Evolutionary conservation across 2,797 vertebrate species (phyloP).

Genomic region (Nyctalus aviator): DNA sequence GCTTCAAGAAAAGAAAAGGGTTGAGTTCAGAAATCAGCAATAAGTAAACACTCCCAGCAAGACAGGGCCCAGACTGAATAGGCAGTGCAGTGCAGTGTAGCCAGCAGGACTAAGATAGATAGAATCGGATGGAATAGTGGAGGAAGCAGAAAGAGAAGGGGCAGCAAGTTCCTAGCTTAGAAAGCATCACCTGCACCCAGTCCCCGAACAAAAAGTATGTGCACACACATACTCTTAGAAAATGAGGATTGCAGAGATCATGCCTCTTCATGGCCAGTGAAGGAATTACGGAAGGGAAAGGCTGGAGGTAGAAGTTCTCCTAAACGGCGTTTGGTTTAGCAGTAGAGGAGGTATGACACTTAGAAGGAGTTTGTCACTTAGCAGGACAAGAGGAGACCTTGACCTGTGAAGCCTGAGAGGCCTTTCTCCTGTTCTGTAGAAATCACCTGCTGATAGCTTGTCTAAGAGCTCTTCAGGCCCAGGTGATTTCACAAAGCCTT

Average conservation of each 20-base stretch:
- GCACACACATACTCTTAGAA: neutral
- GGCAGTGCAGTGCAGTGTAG: neutral
- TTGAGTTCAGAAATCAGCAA: neutral
- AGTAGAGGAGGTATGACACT: neutral
- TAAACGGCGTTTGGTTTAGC: neutral
- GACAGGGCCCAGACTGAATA: neutral
- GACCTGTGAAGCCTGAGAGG: neutral
- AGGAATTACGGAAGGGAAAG: neutral
- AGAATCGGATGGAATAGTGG: neutral
- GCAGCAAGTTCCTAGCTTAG: neutral
- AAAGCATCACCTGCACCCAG: neutral
- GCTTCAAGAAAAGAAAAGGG: neutral
- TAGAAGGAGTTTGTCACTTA: neutral
- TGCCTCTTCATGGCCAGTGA: neutral
- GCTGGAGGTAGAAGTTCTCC: neutral
- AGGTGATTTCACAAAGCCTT: neutral
- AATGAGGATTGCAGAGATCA: neutral
- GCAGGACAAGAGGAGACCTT: neutral
- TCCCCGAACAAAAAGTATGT: rapidly evolving
- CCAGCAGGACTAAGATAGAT: neutral
- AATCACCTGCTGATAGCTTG: neutral
- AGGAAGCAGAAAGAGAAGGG: neutral
- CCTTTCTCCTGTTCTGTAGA: neutral
- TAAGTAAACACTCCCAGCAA: neutral
- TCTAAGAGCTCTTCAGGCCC: conserved; percentile 5